Evolutionary conservation across 2,797 vertebrate species (phyloP), one percentile per base, ranked within the genome.

Genomic region (Momotus momota): DNA sequence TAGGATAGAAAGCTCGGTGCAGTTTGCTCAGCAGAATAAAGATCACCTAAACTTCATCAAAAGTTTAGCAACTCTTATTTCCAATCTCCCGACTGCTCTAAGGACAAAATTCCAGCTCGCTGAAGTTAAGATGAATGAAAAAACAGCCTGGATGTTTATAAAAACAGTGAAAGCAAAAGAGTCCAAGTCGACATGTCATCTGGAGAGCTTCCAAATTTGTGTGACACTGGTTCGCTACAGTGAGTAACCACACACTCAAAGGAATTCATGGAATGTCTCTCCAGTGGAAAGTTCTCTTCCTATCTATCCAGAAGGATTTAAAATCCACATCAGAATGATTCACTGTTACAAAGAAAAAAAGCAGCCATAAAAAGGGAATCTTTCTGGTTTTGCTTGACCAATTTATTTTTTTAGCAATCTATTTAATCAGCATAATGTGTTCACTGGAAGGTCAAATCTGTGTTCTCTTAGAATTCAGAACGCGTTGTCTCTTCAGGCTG

Each of bases 251-350:
- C 91, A 94, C 88, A 91, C 88, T 95, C 73, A 86, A 43, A 90
- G 66, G 95, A 94, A 96, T 94, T 86, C 27, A 7, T 81, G 92
- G 94, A 95, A 96, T 94, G 94, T 91, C 87, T 94, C 94, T 96
- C 58, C 82, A 79, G 82, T 86, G 66, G 69, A 94, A 95, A 77
- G 57, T 90, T 82, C 87, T 66, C 92, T 91, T 94, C 38, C 0
- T 46, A 95, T 89, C 79, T 77, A 81, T 88, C 75, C 93, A 91
- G 92, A 86, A 95, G 82, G 89, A 60, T 94, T 94, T 90, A 70
- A 94, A 94, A 75, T 65, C 52, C 90, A 80, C 78, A 93, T 92
- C 81, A 77, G 85, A 93, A 62, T 81, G 81, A 88, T 96, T 96
- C 78, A 40, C 31, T 23, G 31, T 77, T 55, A 90, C 80, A 96